Evolutionary conservation across 2,888 invertebrate genomes (phyloP).

Genomic region (Brachyopa scutellaris): DNA sequence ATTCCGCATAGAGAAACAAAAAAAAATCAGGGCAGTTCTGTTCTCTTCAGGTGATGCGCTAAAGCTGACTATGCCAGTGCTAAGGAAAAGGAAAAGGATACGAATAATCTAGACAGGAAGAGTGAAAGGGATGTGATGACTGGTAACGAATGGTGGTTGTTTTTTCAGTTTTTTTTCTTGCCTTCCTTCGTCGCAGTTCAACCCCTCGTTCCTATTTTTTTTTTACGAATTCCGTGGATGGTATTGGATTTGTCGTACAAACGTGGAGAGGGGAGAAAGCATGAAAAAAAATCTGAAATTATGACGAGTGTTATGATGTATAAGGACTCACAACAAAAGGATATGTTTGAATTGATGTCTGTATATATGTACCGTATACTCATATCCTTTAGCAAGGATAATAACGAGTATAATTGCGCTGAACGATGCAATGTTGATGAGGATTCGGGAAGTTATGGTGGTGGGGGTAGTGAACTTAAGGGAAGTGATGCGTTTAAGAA

Average conservation of each 20-base stretch:
- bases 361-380: background rate
- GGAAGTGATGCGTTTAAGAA: constrained; percentile 54
- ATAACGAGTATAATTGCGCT: constrained; percentile 60
- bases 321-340: constrained; percentile 38
- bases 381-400: constrained; percentile 29
- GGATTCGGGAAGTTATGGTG: constrained; percentile 1
- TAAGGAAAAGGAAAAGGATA: constrained; percentile 28
- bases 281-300: constrained; percentile 31
- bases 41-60: constrained; percentile 71
- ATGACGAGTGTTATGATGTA: constrained; percentile 45
- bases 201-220: constrained; percentile 17
- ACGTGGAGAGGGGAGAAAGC: background rate
- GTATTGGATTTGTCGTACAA: constrained; percentile 10
- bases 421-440: constrained; percentile 41
- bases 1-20: background rate
- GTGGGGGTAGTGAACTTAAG: background rate
- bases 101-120: constrained; percentile 3
- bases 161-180: constrained; percentile 46
- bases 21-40: constrained; percentile 62
- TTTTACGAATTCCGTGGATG: constrained; percentile 2
- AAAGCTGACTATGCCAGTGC: background rate
- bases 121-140: constrained; percentile 27
- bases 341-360: background rate
- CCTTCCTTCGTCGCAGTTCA: constrained; percentile 42
- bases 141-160: constrained; percentile 61